Base-by-base conservation (phyloP, 30 jellyfish, hydroid and myxozoan species). In the Sanderia malayensis region DNA sequence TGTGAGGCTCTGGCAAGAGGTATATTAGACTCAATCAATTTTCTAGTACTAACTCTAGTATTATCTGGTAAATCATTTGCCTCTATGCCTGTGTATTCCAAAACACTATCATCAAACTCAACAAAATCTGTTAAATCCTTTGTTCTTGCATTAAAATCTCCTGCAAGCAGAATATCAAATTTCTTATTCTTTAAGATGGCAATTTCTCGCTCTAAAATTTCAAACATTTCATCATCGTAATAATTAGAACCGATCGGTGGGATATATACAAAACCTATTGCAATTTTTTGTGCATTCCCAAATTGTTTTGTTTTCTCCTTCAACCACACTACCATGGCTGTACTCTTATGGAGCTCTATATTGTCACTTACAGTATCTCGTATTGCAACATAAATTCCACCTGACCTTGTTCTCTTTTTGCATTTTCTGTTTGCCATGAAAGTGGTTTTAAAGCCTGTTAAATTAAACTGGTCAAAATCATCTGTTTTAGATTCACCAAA, bases 71-170 rank as follows among this genome's bases (percentile, higher is more conserved):
- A 8, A 9, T 55, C 31, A 55, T 55, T 24, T 9, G 67, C 67
- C 26, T 25, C 30, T 9, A 19, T 19, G 13, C 31, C 30, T 9
- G 19, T 25, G 8, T 55, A 37, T 7, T 19, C 13, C 73, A 60
- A n/a, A 13, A 60, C 46, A n/a, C 0, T 60, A 11, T 60, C 73
- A 60, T 27, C 73, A 64, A 60, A 60, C 31, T 60, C 55, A 0
- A 26, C 26, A 28, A 60, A 60, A 60, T 60, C 73, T n/a, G 17
- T 9, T n/a, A 60, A 7, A n/a, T 28, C 31, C 20, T 28, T 60
- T 10, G 73, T 60, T 60, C 73, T 60, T 60, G 73, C 46, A 60
- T 60, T 20, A 60, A 60, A 60, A 27, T 60, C 73, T 27, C 73
- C 73, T 19, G 19, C 44, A 0, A 60, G 7, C 31, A 60, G 31